These are phyloP conservation scores for Cecropterus lyciades DNA, from an alignment of 1,140 invertebrate species.

Conservation along the genomic window DNA sequence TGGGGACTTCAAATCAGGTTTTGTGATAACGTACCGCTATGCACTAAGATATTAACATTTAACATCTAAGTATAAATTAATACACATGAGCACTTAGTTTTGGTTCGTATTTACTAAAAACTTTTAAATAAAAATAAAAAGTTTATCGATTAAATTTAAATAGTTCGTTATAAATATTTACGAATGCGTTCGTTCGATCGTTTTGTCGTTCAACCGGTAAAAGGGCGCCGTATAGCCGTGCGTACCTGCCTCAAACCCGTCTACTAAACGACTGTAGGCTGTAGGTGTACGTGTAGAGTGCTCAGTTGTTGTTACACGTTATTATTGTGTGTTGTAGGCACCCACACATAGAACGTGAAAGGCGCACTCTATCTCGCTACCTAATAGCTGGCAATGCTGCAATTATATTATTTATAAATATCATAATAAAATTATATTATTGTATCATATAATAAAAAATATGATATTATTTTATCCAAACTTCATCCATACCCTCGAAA, in stretches of 20 bases:
- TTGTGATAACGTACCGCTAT: slow-evolving; percentile 55
- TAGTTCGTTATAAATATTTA: slow-evolving; percentile 40
- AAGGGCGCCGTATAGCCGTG: slow-evolving; percentile 17
- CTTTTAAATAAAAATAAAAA: not conserved
- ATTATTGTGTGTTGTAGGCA: too few species aligned
- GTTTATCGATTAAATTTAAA: slow-evolving; percentile 16
- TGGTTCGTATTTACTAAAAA: not conserved
- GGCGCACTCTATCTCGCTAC: too few species aligned
- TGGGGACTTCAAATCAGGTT: slow-evolving; percentile 52
- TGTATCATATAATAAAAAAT: too few species aligned
- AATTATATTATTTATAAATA: too few species aligned
- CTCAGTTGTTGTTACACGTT: not conserved
- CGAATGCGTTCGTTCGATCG: slow-evolving; percentile 54
- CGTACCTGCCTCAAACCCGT: slow-evolving; percentile 56
- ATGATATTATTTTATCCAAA: too few species aligned
- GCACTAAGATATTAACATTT: slow-evolving; percentile 26
- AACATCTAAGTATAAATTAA: not conserved
- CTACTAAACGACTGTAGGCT: slow-evolving; percentile 51
- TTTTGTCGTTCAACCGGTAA: slow-evolving; percentile 54
- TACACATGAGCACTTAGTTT: not conserved
- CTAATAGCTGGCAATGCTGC: too few species aligned
- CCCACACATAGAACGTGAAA: too few species aligned
- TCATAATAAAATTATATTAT: too few species aligned
- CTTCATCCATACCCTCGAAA: too few species aligned
- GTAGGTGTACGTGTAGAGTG: slow-evolving; percentile 19